Conservation (phyloP, 92 coral and sea anemone genomes). For the Micromussa lordhowensis region DNA sequence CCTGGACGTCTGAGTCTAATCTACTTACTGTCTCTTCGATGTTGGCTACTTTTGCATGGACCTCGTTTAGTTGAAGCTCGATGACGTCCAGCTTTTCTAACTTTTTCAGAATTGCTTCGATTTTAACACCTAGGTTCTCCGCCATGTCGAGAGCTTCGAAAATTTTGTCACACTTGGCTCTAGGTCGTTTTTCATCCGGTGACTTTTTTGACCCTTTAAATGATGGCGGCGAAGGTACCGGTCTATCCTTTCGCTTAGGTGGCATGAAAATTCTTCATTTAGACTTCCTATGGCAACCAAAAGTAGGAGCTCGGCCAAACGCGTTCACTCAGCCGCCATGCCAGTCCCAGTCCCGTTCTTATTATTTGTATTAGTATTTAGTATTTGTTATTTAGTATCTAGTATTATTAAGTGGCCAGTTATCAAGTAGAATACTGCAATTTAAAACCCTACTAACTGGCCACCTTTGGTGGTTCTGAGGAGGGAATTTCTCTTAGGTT, state of each 20-base stretch:
- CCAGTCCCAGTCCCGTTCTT: constrained; percentile 1
- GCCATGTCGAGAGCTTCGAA: not conserved
- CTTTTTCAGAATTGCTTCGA: not conserved
- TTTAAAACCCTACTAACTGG: too few species aligned
- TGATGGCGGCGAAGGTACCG: not conserved
- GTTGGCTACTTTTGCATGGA: not conserved
- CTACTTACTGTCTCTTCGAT: not conserved
- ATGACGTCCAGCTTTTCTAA: too few species aligned
- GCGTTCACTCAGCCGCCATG: not conserved
- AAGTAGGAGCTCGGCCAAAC: not conserved
- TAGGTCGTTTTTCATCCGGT: not conserved
- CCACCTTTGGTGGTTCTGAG: too few species aligned
- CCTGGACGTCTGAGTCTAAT: not conserved
- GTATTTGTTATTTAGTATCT: too few species aligned
- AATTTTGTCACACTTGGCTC: not conserved
- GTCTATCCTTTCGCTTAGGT: not conserved
- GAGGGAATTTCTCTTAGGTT: too few species aligned
- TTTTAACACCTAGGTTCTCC: not conserved
- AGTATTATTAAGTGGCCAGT: too few species aligned
- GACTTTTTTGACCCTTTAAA: not conserved
- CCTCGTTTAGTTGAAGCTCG: not conserved
- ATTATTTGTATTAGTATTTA: too few species aligned
- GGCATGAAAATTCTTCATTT: not conserved
- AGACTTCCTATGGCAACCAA: not conserved
- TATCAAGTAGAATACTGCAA: too few species aligned